Conservation (phyloP, 1,140 invertebrate genomes). For the Drosophila tropicalis region DNA sequence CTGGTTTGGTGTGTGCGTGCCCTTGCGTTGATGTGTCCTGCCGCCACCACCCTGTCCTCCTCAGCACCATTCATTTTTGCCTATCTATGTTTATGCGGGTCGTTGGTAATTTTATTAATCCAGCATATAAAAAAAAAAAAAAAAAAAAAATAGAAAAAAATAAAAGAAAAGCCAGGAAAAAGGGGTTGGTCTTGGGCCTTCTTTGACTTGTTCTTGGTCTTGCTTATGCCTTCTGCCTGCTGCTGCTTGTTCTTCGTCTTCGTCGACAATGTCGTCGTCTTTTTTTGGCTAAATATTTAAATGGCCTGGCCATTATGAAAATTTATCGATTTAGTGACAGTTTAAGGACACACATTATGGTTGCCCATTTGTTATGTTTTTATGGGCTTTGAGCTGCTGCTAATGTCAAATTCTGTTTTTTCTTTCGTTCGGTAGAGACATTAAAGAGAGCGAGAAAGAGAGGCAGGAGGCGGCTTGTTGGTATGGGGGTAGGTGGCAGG, state of each 20-base stretch:
- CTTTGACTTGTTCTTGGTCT: background rate
- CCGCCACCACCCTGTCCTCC: background rate
- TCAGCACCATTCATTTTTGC: slow-evolving; percentile 14
- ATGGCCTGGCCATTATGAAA: slow-evolving; percentile 79
- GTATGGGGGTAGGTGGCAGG: slow-evolving; percentile 14
- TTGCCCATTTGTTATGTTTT: slow-evolving; percentile 79
- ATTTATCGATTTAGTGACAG: slow-evolving; percentile 81
- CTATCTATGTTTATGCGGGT: slow-evolving; percentile 68
- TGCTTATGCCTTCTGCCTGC: background rate
- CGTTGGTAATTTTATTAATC: slow-evolving; percentile 79
- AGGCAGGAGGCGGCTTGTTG: background rate
- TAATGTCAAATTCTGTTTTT: slow-evolving; percentile 62
- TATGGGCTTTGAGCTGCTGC: slow-evolving; percentile 74
- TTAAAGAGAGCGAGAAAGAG: slow-evolving; percentile 52
- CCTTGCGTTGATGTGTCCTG: slow-evolving; percentile 69
- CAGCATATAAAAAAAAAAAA: slow-evolving; percentile 30
- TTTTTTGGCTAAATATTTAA: slow-evolving; percentile 70
- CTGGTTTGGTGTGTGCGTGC: slow-evolving; percentile 58
- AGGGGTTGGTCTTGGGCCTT: slow-evolving; percentile 50
- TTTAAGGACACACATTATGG: slow-evolving; percentile 80
- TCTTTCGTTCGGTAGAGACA: slow-evolving; percentile 64
- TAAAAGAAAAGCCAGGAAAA: slow-evolving; percentile 32
- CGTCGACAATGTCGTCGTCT: background rate
- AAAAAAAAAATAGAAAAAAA: slow-evolving; percentile 1
- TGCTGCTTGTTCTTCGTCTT: background rate